Base-by-base conservation (phyloP, 2,888 invertebrate genomes). In the Papilio demoleus region DNA sequence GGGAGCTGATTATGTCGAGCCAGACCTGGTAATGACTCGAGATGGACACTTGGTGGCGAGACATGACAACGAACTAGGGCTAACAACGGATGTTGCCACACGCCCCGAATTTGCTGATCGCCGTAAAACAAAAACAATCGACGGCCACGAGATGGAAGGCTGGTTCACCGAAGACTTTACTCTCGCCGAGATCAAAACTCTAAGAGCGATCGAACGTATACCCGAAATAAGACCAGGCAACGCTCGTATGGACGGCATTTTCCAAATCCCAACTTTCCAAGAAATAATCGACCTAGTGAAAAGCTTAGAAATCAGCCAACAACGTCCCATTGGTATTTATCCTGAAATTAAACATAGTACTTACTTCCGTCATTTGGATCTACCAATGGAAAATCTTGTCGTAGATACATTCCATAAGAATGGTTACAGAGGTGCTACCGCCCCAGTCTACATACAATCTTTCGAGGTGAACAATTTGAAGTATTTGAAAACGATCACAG, bases 81-180 rank as follows among this genome's bases (percentile, higher is more conserved):
- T 82, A 45, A 88, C 88, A 0, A 91, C 90, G 1, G 85, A 92
- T 67, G 82, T 92, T 9, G 77, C 81, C 0, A 70, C 76, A 22
- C 84, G 75, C 45, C 78, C 84, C 0, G 88, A 90, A 72, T 92
- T 90, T 67, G 79, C 86, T 5, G 72, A 79, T 17, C 84, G 89
- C 4, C 77, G 73, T 69, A 77, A 81, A 59, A 88, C 82, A 12
- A 83, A 89, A 78, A 79, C 79, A 0, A 75, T 92, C 5, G 87
- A 88, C 65, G 88, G 88, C 9, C 74, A 60, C 4, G 72, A 75
- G 71, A 71, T 85, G 12, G 81, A 68, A 22, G 90, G 89, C 34
- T 92, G 92, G 92, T 91, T 91, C 73, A 82, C 88, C 0, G 92
- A 92, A 79, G 92, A 92, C 68, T 91, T 91, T 65, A 90, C 90